These are phyloP conservation scores for Heliothis virescens DNA, from an alignment of 1,140 invertebrate genomes.

Conservation along the genomic window DNA sequence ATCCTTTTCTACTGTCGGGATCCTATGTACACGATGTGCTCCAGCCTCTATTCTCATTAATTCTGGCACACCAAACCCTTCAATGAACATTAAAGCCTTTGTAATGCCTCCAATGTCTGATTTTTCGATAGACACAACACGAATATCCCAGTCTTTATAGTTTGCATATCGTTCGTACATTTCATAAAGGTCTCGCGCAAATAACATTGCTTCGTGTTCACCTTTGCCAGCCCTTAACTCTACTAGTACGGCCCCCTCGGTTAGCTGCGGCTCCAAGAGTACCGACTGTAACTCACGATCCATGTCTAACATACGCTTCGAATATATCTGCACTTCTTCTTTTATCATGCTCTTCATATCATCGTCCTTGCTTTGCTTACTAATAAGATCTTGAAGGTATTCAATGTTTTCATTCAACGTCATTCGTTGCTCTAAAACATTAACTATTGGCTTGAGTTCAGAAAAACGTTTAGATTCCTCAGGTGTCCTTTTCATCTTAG, in stretches of 20 bases:
- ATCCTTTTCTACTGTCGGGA: constrained; percentile 95
- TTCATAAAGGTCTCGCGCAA: constrained; percentile 93
- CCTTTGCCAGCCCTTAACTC: constrained; percentile 98
- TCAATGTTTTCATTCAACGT: constrained; percentile 78
- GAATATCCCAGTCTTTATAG: constrained; percentile 91
- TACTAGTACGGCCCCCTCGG: constrained; percentile 86
- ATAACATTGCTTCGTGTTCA: constrained; percentile 98
- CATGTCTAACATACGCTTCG: constrained; percentile 71
- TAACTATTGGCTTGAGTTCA: constrained; percentile 78
- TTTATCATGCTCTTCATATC: constrained; percentile 80
- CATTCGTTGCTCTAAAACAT: constrained; percentile 75
- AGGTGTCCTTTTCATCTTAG: constrained; percentile 60
- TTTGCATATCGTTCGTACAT: constrained; percentile 94
- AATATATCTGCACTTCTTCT: constrained; percentile 78
- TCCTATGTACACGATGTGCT: constrained; percentile 97
- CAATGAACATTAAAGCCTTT: constrained; percentile 89
- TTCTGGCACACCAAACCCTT: constrained; percentile 88
- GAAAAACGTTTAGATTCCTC: constrained; percentile 70
- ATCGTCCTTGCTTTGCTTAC: constrained; percentile 72
- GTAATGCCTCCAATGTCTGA: constrained; percentile 90
- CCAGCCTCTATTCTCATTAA: constrained; percentile 95
- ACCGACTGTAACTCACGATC: constrained; percentile 73
- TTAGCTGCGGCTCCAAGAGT: constrained; percentile 70
- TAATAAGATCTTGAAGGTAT: constrained; percentile 53
- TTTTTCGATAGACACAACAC: constrained; percentile 88